Evolutionary conservation across 2,797 vertebrate species (phyloP), one percentile per base, ranked within the genome.

Genomic region (Lepilemur ruficaudatus): DNA sequence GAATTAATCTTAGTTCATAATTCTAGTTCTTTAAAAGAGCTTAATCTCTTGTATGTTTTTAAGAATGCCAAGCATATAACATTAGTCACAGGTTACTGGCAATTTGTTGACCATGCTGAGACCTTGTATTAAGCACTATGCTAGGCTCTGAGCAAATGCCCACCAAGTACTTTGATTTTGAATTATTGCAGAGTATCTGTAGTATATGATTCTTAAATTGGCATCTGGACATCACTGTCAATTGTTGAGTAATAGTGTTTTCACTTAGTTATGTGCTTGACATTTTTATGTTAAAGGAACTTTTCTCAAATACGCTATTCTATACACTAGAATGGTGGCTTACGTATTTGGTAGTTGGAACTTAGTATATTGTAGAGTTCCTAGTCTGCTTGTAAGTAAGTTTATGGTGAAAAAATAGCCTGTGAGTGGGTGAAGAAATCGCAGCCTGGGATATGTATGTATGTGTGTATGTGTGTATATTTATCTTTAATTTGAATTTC

Each of bases 331-430:
- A n/a, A n/a, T 89, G 75, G 28, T 85, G 7, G 32, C 63, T 89
- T 94, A 90, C 92, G 43, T 96, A 82, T 93, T 96, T 95, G 70
- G 23, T 93, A 52, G 43, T 95, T 69, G n/a, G 22, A 80, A 63
- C 12, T 59, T 89, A 69, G 20, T 88, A 23, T 50, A n/a, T 6
- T 1, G 30, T 61, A 75, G 50, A 79, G 17, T 70, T 75, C 6
- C 22, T 41, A 48, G 32, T 85, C 14, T 87, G 35, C 41, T 82
- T 83, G 4, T 14, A 83, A 48, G 10, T 85, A 48, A 94, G 35
- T 86, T 93, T 67, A 67, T 85, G 35, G 6, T 89, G 59, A 41
- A 52, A 38, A 87, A 88, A 55, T 82, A 10, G 4, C 32, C 2
- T 59, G 50, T 73, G 32, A 32, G 38, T 55, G 67, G 72, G 1